Base-by-base conservation (phyloP, 2,888 invertebrate genomes). In the Drosophila nr. perissopoda region DNA sequence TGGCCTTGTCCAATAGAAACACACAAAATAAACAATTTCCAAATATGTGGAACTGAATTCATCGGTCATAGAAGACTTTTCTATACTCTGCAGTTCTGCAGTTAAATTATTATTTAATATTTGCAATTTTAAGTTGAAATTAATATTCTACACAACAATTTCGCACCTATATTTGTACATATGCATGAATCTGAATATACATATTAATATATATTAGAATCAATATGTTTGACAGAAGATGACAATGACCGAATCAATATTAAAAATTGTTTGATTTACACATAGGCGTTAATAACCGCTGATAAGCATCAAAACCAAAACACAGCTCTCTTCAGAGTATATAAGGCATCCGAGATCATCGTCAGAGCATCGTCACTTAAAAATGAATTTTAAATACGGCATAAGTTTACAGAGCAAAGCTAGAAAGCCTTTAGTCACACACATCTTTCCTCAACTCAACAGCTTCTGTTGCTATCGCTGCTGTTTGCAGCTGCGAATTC, bases 401-500 rank as follows among this genome's bases (percentile, higher is more conserved):
- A 80, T 83, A 82, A 69, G 86, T 69, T 45, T 40, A 11, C 29
- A 25, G 2, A 42, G 1, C 11, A 5, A 31, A 7, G 31, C 25
- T 51, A 11, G 3, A 29, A 29, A 16, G 18, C 27, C 51, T 31
- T 48, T 6, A 16, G 34, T 52, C 25, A 40, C 29, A 2, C 34
- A 21, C n/a, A 51, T n/a, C 10, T 16, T 33, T 18, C 1, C 49
- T 10, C 6, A n/a, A n/a, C 13, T 11, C n/a, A n/a, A 11, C 8
- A 87, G 83, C 7, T 85, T 7, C 4, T 74, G 13, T 7, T 85
- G 29, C 31, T 88, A 34, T 66, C 80, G n/a, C 54, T 88, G 48
- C 29, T 87, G 42, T 13, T 74, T 27, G 71, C 62, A 18, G 57
- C 52, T 5, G 64, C 31, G 8, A 34, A 29, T 42, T 68, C 34